Base-by-base conservation (phyloP, 2,797 vertebrate genomes). In the Hipposideros larvatus region DNA sequence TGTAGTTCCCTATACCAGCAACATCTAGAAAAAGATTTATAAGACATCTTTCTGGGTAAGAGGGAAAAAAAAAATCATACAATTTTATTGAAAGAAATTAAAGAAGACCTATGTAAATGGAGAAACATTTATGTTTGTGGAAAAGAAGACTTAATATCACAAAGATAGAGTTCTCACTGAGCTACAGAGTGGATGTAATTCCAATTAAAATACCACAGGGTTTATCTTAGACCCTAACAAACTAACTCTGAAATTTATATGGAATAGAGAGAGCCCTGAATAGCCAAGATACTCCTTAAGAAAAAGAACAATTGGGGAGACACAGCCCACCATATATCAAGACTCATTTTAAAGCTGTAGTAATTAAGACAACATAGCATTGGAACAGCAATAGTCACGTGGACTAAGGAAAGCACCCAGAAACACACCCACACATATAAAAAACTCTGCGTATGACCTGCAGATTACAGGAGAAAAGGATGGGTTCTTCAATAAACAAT, bases 81-180 rank as follows among this genome's bases (percentile, higher is more conserved):
- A 75, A 77, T 61, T 85, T 85, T 59, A 89, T 43, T 91, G n/a
- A 86, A 89, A 95, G 53, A 89, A 28, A 66, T 70, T 77, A 26
- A 80, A 88, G 59, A 74, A 73, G 21, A 85, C 1, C 57, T 26
- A 48, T 14, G 74, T n/a, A 86, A 80, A 21, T 75, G 41, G 24
- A 87, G 16, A 90, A n/a, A 71, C 8, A 34, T 68, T 92, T 48
- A 55, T 14, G 19, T 65, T 68, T 79, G 85, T 55, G 15, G 66
- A 74, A 85, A 91, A 91, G 11, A 93, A 26, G n/a, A 80, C 2
- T 46, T 75, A 86, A 26, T 75, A 66, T 59, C 41, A 57, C 34
- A 59, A 84, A 63, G 65, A 48, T 22, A 4, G 4, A 68, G 86
- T 66, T 71, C 41, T 96, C 26, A 34, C 1, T 37, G 51, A 75